Percentiles rank a stretch among this genome's conserved stretches.
phyloP scores from a whole-genome alignment of 1,140 invertebrate species.

The Lepidurus packardi region DNA sequence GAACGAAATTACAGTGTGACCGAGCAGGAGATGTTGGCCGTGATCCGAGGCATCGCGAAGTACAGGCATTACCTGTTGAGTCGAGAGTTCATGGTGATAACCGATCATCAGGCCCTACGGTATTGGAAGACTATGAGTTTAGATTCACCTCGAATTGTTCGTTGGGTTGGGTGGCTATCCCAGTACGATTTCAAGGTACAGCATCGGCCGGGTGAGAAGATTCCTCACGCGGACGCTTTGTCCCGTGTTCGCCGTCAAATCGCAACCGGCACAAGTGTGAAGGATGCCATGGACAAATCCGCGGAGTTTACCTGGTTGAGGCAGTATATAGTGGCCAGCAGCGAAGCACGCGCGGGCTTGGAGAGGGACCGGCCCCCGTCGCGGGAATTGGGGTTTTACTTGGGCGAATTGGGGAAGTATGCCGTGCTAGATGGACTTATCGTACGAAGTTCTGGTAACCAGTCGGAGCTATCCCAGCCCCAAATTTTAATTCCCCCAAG shows the following conservation, averaged over 20 bases:
- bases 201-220: slow-evolving; percentile 2
- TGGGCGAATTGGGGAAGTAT: neutral
- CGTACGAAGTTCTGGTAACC: neutral
- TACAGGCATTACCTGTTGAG: slow-evolving; percentile 46
- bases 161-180: neutral
- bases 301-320: neutral
- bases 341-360: neutral
- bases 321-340: neutral
- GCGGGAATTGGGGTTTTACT: neutral
- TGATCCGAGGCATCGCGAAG: slow-evolving; percentile 45
- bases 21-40: slow-evolving; percentile 45
- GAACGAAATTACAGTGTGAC: slow-evolving; percentile 45
- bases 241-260: neutral
- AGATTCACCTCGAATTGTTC: neutral
- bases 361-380: neutral
- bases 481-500: neutral
- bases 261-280: neutral
- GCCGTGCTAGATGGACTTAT: neutral
- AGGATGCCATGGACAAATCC: neutral
- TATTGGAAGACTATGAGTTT: slow-evolving; percentile 38
- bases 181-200: slow-evolving; percentile 8
- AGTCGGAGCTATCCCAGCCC: neutral
- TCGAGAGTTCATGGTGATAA: slow-evolving; percentile 42
- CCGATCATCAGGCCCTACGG: slow-evolving; percentile 45
- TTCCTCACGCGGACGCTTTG: neutral